phyloP scores from a whole-genome alignment of 2,113 vertebrate genomes.

The Gadus chalcogrammus region DNA sequence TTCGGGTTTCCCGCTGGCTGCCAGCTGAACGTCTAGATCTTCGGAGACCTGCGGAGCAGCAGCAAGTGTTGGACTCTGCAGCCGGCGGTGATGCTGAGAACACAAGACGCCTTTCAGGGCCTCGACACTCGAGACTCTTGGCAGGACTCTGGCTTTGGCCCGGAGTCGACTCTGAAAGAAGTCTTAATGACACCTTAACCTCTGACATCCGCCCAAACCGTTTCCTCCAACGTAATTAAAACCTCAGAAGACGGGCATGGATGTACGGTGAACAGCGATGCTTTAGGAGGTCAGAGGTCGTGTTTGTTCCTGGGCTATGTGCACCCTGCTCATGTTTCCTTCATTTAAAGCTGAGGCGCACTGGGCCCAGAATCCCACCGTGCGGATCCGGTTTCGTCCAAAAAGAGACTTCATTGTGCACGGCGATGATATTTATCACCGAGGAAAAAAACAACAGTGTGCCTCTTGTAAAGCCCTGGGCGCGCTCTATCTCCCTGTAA shows the following conservation, averaged over 20 bases:
- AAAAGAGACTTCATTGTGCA: conserved; percentile 73
- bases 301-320: conserved; percentile 9
- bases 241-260: conserved; percentile 6
- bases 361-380: conserved; percentile 45
- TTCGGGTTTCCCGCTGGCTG: conserved; percentile 17
- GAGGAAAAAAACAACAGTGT: conserved; percentile 56
- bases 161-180: conserved; percentile 19
- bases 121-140: conserved; percentile 50
- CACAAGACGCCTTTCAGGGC: conserved; percentile 60
- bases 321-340: conserved; percentile 59
- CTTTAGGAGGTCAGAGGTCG: neutral
- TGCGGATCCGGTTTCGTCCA: conserved; percentile 67
- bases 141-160: conserved; percentile 32
- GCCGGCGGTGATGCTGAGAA: conserved; percentile 20
- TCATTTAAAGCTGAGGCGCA: conserved; percentile 42
- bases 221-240: conserved; percentile 18
- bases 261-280: neutral
- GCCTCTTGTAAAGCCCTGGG: conserved; percentile 59
- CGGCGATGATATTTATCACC: conserved; percentile 62
- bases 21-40: conserved; percentile 22
- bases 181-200: neutral
- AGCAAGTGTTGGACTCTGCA: conserved; percentile 34
- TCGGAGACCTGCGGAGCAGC: conserved; percentile 19
- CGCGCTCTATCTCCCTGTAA: conserved; percentile 46
- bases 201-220: neutral